Percentiles rank a stretch among this genome's conserved stretches.
Evolutionary conservation across 2,888 invertebrate species (phyloP).

Genomic region (Congeria kusceri): DNA sequence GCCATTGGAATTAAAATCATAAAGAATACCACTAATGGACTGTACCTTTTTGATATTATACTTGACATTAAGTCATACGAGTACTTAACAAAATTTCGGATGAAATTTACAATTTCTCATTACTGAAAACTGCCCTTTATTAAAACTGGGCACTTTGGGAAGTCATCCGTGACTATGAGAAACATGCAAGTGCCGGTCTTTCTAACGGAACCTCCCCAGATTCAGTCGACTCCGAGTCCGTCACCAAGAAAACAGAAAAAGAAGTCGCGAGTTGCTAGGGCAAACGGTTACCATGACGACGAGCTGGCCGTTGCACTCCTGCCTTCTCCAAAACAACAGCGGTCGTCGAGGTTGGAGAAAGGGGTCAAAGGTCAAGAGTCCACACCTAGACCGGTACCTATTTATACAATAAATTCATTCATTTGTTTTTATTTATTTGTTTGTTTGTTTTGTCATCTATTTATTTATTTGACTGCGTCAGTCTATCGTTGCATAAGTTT

Average conservation of each 20-base stretch:
- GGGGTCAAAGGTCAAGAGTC: conserved; percentile 9
- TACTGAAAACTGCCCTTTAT: no score
- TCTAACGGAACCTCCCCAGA: conserved; percentile 61
- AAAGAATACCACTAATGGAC: no score
- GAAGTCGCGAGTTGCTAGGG: conserved; percentile 9
- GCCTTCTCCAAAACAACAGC: conserved; percentile 7
- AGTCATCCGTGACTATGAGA: background rate
- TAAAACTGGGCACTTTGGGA: no score
- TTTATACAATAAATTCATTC: background rate
- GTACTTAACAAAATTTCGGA: no score
- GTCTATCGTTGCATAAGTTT: no score
- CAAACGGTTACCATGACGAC: conserved; percentile 6
- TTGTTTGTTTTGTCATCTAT: conserved; percentile 2
- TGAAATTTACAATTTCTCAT: no score
- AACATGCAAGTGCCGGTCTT: conserved; percentile 60
- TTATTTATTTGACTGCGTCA: no score
- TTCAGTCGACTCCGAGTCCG: conserved; percentile 30
- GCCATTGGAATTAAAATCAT: no score
- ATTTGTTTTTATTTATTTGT: no score
- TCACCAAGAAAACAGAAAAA: conserved; percentile 51
- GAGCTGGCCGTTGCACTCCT: conserved; percentile 13
- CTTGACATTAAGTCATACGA: no score
- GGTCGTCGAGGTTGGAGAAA: conserved; percentile 22
- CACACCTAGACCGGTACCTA: conserved; percentile 37
- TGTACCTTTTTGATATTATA: no score